These are phyloP conservation scores for Cervus canadensis DNA, from an alignment of 2,113 vertebrate genomes.

Conservation along the genomic window DNA sequence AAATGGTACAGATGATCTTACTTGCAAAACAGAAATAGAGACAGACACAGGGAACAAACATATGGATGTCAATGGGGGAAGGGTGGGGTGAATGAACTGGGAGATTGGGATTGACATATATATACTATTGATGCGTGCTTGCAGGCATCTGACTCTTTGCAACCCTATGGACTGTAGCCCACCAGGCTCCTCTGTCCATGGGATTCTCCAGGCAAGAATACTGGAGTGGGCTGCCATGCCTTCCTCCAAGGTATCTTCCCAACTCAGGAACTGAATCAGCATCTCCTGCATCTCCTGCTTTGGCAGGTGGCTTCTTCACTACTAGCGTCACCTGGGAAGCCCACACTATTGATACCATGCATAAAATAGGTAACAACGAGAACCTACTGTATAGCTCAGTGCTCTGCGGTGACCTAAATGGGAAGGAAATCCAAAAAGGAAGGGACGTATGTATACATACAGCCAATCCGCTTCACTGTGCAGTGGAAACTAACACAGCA, in stretches of 20 bases:
- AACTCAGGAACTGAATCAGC: rapidly evolving
- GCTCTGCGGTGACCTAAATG: not conserved
- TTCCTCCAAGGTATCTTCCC: not conserved
- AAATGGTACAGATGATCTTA: not conserved
- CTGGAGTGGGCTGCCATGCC: not conserved
- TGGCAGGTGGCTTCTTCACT: not conserved
- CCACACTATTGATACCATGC: not conserved
- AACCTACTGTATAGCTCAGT: not conserved
- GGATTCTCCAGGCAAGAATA: not conserved
- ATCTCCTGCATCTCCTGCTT: not conserved
- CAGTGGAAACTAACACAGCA: not conserved
- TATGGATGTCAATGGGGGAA: not conserved
- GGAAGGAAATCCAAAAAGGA: not conserved
- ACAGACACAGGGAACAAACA: not conserved
- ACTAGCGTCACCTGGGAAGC: not conserved
- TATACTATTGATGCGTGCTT: not conserved
- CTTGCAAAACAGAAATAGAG: not conserved
- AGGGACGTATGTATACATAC: not conserved
- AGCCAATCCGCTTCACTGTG: rapidly evolving
- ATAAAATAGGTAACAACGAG: not conserved
- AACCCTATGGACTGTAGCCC: not conserved
- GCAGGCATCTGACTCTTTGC: not conserved
- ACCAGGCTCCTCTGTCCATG: not conserved
- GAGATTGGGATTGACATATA: not conserved
- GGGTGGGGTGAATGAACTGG: not conserved